Conservation (phyloP, 1,140 invertebrate species). For the Apis mellifera region Amel_HAv3.1 CM009931.2:26132001-26132500, state of each 20-base stretch:
- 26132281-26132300: not conserved
- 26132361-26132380: too few species aligned
- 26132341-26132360: not conserved
- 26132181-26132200: slow-evolving; percentile 20
- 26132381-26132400: too few species aligned
- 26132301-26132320: not conserved
- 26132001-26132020: too few species aligned
- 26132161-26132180: not conserved
- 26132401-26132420: not conserved
- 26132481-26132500: too few species aligned
- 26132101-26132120: too few species aligned
- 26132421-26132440: not conserved
- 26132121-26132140: too few species aligned
- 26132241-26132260: not conserved
- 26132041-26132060: too few species aligned
- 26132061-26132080: too few species aligned
- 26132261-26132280: not conserved
- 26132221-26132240: not conserved
- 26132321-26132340: not conserved
- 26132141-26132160: not conserved
- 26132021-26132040: too few species aligned
- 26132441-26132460: not conserved
- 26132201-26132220: slow-evolving; percentile 1
- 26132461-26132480: too few species aligned
- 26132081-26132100: too few species aligned